A percentile compares a stretch with the other conserved stretches of the same genome.
Evolutionary conservation across 2,888 invertebrate genomes (phyloP).

Genomic region (Trichopoda pennipes): DNA sequence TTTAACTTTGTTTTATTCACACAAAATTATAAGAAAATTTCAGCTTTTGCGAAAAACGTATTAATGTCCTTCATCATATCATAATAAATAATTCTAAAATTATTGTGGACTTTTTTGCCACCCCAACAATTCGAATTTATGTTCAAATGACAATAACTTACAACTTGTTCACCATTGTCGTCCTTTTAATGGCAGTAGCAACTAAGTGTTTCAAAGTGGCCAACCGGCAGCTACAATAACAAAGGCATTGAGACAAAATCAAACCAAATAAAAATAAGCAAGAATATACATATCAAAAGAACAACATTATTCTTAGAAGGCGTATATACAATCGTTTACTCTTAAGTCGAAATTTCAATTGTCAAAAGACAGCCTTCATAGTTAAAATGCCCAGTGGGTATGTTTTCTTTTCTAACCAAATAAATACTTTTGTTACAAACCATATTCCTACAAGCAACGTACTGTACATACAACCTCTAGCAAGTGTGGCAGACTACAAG

Average conservation of each 20-base stretch:
- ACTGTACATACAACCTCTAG: not conserved
- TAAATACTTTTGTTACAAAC: slow-evolving; percentile 25
- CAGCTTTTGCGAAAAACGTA: too few relatives aligned
- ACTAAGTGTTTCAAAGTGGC: slow-evolving; percentile 60
- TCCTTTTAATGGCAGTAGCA: slow-evolving; percentile 43
- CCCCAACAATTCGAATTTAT: slow-evolving; percentile 66
- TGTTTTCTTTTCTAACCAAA: slow-evolving; percentile 40
- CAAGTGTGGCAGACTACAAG: not conserved
- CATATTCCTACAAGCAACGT: not conserved
- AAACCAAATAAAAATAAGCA: slow-evolving; percentile 31
- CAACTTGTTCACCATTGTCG: slow-evolving; percentile 60
- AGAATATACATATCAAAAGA: slow-evolving; percentile 59
- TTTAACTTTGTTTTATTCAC: too few relatives aligned
- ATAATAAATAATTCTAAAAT: too few relatives aligned
- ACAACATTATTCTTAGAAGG: slow-evolving; percentile 44
- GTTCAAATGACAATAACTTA: slow-evolving; percentile 67
- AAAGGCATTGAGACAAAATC: slow-evolving; percentile 37
- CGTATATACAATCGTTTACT: slow-evolving; percentile 19
- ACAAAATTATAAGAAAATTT: too few relatives aligned
- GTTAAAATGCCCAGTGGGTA: slow-evolving; percentile 64
- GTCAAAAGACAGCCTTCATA: slow-evolving; percentile 36
- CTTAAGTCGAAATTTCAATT: slow-evolving; percentile 32
- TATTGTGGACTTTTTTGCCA: slow-evolving; percentile 1
- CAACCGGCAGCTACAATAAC: slow-evolving; percentile 58
- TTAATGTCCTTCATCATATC: too few relatives aligned